Conservation (phyloP, 2,797 vertebrate genomes). For the Odontamblyopus lacepedii region DNA sequence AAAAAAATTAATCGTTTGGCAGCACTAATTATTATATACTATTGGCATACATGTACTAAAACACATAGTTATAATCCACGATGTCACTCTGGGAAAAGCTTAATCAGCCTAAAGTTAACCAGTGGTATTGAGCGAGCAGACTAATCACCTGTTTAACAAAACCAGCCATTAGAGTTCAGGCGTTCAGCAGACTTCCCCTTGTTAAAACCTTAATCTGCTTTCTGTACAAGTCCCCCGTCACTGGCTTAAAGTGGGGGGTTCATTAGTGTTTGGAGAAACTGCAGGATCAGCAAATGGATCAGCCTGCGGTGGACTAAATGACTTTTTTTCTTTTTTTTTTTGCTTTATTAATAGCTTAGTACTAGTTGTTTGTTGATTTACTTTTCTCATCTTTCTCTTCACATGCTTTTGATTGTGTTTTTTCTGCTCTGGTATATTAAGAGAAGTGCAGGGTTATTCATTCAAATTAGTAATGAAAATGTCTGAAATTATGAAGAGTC, state of each 20-base stretch:
- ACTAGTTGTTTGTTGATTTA: neutral
- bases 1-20: too few relatives aligned
- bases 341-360: conserved; percentile 14
- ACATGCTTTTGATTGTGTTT: neutral
- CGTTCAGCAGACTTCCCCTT: conserved; percentile 56
- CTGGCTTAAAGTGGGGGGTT: conserved; percentile 58
- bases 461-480: neutral
- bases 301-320: conserved; percentile 25
- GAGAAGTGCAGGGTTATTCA: neutral
- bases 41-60: neutral
- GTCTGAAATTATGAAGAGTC: neutral
- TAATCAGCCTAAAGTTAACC: conserved; percentile 40
- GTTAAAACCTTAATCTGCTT: conserved; percentile 76
- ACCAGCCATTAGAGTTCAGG: conserved; percentile 51
- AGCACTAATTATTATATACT: too few relatives aligned
- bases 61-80: neutral
- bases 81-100: conserved; percentile 9
- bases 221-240: conserved; percentile 45
- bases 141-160: conserved; percentile 61
- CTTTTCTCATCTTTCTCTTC: neutral
- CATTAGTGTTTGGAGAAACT: conserved; percentile 64
- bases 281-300: conserved; percentile 54
- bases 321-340: conserved; percentile 3
- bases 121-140: conserved; percentile 48
- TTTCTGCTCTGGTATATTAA: neutral